These are phyloP conservation scores for Andrena marginata DNA, from an alignment of 2,888 invertebrate species.

Conservation along the genomic window DNA sequence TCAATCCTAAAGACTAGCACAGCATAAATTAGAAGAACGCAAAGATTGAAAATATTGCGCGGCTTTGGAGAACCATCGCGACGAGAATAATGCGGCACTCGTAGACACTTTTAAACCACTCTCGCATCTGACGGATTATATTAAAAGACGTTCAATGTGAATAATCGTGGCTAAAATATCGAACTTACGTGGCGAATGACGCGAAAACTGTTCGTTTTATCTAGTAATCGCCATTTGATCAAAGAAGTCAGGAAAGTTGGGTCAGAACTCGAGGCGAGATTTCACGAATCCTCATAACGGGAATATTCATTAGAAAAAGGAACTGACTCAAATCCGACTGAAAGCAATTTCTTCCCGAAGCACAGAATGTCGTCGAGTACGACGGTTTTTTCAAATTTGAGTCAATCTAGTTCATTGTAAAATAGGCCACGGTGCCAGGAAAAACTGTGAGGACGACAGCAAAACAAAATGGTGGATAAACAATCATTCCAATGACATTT, in stretches of 20 bases:
- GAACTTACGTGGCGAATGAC: constrained; percentile 72
- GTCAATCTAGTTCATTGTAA: constrained; percentile 68
- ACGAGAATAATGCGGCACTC: constrained; percentile 7
- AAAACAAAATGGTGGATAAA: constrained; percentile 81
- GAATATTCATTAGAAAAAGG: constrained; percentile 8
- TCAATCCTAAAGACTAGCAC: not conserved
- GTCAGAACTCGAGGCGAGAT: constrained; percentile 75
- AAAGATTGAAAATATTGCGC: constrained; percentile 15
- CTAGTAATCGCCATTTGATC: constrained; percentile 78
- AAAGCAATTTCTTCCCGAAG: constrained; percentile 1
- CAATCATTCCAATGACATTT: constrained; percentile 73
- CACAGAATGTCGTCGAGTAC: constrained; percentile 24
- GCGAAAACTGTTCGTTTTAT: constrained; percentile 73
- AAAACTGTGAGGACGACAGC: constrained; percentile 74
- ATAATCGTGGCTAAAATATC: not conserved
- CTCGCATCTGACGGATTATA: not conserved
- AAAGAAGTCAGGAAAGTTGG: constrained; percentile 81
- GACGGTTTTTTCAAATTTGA: constrained; percentile 44
- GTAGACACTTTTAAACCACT: not conserved
- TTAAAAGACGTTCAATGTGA: not conserved
- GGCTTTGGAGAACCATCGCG: not conserved
- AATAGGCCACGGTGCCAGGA: constrained; percentile 71
- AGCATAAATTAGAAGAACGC: not conserved
- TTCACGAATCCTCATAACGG: constrained; percentile 76
- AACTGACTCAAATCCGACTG: constrained; percentile 10